phyloP scores from a whole-genome alignment of 2,888 invertebrate species.

The Meiosimyza decipiens region DNA sequence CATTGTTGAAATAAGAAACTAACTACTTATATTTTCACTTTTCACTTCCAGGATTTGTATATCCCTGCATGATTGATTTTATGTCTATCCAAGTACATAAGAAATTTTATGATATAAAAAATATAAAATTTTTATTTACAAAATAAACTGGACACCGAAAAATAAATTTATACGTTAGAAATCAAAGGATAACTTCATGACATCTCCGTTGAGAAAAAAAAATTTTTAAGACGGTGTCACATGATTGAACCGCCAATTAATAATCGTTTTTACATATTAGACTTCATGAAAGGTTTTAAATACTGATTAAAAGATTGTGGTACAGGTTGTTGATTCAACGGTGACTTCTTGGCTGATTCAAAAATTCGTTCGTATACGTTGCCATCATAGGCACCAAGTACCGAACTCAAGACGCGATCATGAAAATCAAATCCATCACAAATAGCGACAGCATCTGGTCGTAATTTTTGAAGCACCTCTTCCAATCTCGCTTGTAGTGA shows the following conservation, averaged over 20 bases:
- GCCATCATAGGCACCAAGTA: conserved; percentile 85
- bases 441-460: conserved; percentile 89
- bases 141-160: no score
- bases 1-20: no score
- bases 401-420: conserved; percentile 83
- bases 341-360: conserved; percentile 84
- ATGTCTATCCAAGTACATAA: no score
- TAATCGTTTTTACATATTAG: conserved; percentile 64
- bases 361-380: conserved; percentile 86
- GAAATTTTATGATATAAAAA: no score
- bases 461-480: conserved; percentile 75
- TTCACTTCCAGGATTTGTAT: no score
- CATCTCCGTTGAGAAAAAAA: not conserved
- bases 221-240: not conserved
- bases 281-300: conserved; percentile 76
- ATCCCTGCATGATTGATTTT: no score
- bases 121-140: no score
- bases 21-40: no score
- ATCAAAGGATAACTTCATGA: not conserved
- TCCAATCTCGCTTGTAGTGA: conserved; percentile 78
- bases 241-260: conserved; percentile 42
- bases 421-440: conserved; percentile 92
- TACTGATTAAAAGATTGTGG: conserved; percentile 75
- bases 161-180: not conserved
- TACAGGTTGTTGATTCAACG: conserved; percentile 84